Evolutionary conservation across 1,140 invertebrate genomes (phyloP).

Genomic region (Meloidogyne chitwoodi): DNA sequence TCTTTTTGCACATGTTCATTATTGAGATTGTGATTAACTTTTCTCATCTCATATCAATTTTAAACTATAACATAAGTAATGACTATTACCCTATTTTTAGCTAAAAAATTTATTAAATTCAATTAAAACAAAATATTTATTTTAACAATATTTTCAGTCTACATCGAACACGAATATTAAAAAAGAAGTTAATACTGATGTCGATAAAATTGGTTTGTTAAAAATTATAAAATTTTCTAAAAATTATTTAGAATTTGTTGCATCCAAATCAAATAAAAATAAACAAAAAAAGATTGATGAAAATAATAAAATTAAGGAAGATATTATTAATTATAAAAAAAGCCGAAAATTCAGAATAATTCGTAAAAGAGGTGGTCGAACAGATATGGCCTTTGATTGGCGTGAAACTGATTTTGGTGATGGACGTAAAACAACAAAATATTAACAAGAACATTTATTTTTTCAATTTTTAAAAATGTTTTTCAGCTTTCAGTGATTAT

Average conservation of each 20-base stretch:
- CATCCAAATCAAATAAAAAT: neutral
- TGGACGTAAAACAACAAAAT: neutral
- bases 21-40: neutral
- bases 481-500: no score
- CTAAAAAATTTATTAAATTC: neutral
- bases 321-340: neutral
- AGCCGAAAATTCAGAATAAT: conserved; percentile 9
- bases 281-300: neutral
- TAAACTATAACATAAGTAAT: no score
- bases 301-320: neutral
- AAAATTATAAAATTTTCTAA: neutral
- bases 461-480: no score
- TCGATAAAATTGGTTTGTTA: neutral
- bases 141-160: neutral
- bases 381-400: conserved; percentile 19
- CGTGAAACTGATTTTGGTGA: conserved; percentile 15
- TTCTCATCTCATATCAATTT: no score
- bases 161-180: neutral
- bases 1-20: neutral
- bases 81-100: neutral
- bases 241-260: neutral
- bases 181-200: neutral
- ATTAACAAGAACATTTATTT: neutral
- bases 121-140: neutral
- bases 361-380: conserved; percentile 1